Percentiles rank a stretch among this genome's conserved stretches.
These are phyloP conservation scores for Chrosomus eos DNA, from an alignment of 2,797 vertebrate species.

Conservation along the genomic window DNA sequence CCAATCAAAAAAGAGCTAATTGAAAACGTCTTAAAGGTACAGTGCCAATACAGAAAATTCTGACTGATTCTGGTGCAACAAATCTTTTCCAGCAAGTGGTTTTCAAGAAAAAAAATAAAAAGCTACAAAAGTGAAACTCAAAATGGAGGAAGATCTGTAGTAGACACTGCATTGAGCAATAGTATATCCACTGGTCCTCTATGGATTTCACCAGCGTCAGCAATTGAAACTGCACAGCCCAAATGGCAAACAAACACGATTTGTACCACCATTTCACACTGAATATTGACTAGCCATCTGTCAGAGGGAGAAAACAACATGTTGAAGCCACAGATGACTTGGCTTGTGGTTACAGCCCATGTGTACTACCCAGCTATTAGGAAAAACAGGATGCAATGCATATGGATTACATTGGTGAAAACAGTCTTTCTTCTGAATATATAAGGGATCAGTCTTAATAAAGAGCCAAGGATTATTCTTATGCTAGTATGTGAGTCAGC, in stretches of 20 bases:
- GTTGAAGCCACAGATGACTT: constrained; percentile 58
- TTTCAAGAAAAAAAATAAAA: not conserved
- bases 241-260: constrained; percentile 61
- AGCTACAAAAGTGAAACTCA: not conserved
- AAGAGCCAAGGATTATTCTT: constrained; percentile 26
- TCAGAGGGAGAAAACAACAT: constrained; percentile 59
- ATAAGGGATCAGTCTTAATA: constrained; percentile 1
- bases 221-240: constrained; percentile 45
- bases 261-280: constrained; percentile 55
- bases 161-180: not conserved
- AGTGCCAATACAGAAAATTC: not conserved
- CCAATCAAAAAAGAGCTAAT: not conserved
- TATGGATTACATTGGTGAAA: constrained; percentile 54
- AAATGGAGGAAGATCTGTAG: constrained; percentile 10
- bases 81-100: not conserved
- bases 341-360: constrained; percentile 52
- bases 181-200: constrained; percentile 3
- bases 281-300: constrained; percentile 64
- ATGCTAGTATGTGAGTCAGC: constrained; percentile 54
- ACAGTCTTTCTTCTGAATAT: constrained; percentile 39
- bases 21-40: not conserved
- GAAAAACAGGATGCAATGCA: constrained; percentile 60
- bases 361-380: constrained; percentile 55
- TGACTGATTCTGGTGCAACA: not conserved
- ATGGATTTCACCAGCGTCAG: constrained; percentile 45